Evolutionary conservation across 2,888 invertebrate genomes (phyloP).

Genomic region (Rhamphomyia laevipes): DNA sequence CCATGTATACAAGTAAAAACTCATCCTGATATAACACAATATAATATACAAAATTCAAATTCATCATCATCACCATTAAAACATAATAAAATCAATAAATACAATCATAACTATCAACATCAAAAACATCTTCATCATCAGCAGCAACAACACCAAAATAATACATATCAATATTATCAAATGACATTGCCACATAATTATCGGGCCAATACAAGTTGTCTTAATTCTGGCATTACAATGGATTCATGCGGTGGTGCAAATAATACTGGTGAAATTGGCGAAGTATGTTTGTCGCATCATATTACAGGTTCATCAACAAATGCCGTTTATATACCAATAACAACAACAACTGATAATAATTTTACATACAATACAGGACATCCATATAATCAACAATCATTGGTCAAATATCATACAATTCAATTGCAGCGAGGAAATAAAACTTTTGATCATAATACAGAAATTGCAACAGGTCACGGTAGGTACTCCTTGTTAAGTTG

Average conservation of each 20-base stretch:
- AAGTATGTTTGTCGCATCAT: not conserved
- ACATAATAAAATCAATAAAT: not conserved
- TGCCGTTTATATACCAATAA: slow-evolving; percentile 35
- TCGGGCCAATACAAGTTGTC: slow-evolving; percentile 25
- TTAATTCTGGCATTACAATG: slow-evolving; percentile 29
- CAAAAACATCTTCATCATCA: slow-evolving; percentile 13
- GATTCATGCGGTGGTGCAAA: slow-evolving; percentile 10
- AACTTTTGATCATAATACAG: not conserved
- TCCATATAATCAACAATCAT: slow-evolving; percentile 24
- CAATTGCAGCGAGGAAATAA: slow-evolving; percentile 28
- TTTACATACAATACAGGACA: slow-evolving; percentile 9
- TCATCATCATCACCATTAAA: slow-evolving; percentile 2
- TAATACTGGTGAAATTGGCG: not conserved
- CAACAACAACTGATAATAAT: slow-evolving; percentile 16
- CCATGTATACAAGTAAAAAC: slow-evolving; percentile 23
- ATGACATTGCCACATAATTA: slow-evolving; percentile 4
- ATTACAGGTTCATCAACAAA: slow-evolving; percentile 20
- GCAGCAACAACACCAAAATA: slow-evolving; percentile 13
- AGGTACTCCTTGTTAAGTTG: too few species aligned
- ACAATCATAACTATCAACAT: slow-evolving; percentile 7
- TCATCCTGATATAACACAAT: slow-evolving; percentile 15
- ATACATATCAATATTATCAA: slow-evolving; percentile 8
- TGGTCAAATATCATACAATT: slow-evolving; percentile 37
- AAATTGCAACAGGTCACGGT: not conserved
- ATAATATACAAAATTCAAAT: slow-evolving; percentile 15